These are phyloP conservation scores for Cisticola juncidis DNA, from an alignment of 2,113 vertebrate species.

Conservation along the genomic window DNA sequence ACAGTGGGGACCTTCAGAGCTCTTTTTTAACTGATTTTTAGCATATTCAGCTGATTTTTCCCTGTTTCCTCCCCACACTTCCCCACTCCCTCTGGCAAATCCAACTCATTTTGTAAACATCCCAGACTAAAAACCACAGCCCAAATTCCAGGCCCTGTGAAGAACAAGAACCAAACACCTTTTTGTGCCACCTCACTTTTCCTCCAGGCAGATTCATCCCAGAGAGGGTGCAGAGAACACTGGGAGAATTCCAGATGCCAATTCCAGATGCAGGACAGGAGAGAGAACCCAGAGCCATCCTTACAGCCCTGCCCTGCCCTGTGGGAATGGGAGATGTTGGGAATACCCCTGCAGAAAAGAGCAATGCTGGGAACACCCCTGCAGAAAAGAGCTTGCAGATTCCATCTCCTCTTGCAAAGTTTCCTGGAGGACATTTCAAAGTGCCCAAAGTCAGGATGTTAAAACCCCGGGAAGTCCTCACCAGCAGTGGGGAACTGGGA, in stretches of 20 bases:
- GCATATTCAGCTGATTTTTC: background rate
- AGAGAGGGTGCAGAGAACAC: background rate
- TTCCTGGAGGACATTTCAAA: background rate
- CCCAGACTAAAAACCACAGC: background rate
- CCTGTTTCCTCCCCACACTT: background rate
- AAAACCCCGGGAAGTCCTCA: background rate
- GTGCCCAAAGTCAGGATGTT: background rate
- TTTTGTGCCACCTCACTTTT: background rate
- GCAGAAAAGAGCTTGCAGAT: background rate
- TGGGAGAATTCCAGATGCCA: background rate
- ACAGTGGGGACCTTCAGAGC: background rate
- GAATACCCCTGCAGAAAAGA: background rate
- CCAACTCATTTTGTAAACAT: background rate
- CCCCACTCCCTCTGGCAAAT: background rate
- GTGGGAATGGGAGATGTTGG: background rate
- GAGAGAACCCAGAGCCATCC: background rate
- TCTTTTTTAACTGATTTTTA: no score
- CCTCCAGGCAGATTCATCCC: background rate
- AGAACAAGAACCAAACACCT: background rate
- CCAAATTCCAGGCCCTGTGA: background rate
- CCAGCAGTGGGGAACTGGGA: background rate
- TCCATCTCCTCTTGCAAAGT: background rate
- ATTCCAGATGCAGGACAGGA: background rate
- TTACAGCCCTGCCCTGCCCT: background rate
- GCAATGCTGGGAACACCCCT: background rate